These are phyloP conservation scores for Anguilla anguilla DNA, from an alignment of 2,797 vertebrate genomes.

Conservation along the genomic window DNA sequence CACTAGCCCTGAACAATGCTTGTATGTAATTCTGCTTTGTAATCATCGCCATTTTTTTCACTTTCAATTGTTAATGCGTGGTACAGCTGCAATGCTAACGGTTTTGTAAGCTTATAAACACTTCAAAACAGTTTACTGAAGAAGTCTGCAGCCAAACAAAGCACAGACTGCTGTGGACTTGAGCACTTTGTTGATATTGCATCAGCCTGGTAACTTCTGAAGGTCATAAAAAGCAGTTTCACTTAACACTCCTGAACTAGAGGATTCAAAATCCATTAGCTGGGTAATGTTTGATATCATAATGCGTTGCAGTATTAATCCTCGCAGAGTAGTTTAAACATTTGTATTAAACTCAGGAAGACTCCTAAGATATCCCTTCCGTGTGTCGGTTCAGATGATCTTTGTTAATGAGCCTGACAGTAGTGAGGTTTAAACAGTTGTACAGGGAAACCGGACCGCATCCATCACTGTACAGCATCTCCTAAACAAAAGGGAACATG, in stretches of 20 bases:
- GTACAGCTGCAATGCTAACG: slow-evolving; percentile 50
- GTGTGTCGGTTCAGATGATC: slow-evolving; percentile 37
- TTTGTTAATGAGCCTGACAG: slow-evolving; percentile 52
- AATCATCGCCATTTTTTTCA: neutral
- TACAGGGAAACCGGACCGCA: slow-evolving; percentile 53
- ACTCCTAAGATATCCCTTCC: neutral
- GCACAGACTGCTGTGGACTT: slow-evolving; percentile 56
- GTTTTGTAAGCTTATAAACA: slow-evolving; percentile 69
- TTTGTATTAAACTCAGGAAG: slow-evolving; percentile 57
- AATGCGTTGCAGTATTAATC: slow-evolving; percentile 33
- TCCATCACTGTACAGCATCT: slow-evolving; percentile 56
- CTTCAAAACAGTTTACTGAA: slow-evolving; percentile 64
- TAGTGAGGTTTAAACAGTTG: slow-evolving; percentile 57
- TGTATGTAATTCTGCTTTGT: neutral
- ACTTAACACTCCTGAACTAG: slow-evolving; percentile 45
- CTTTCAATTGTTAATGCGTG: slow-evolving; percentile 3
- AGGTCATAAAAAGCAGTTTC: slow-evolving; percentile 57
- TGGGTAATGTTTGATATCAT: slow-evolving; percentile 28
- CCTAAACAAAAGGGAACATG: slow-evolving; percentile 56
- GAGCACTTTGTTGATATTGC: slow-evolving; percentile 34
- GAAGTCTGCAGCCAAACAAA: slow-evolving; percentile 40
- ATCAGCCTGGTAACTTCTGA: slow-evolving; percentile 37
- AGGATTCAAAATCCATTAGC: slow-evolving; percentile 72
- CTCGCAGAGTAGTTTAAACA: slow-evolving; percentile 41
- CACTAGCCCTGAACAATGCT: neutral